phyloP scores from a whole-genome alignment of 2,797 vertebrate genomes.

The Microtus agrestis region DNA sequence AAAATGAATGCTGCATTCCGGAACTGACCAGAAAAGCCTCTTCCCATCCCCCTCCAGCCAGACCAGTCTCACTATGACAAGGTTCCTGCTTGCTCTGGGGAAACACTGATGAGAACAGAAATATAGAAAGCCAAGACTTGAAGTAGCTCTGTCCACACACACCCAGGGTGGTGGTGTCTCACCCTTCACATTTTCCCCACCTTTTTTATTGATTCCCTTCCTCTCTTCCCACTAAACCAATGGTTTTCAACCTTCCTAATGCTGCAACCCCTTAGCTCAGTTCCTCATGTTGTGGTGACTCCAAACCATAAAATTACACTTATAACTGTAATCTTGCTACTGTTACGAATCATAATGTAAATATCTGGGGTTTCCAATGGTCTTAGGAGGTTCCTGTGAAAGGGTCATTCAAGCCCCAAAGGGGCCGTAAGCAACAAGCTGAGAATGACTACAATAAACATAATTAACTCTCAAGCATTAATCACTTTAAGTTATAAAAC shows the following conservation, averaged over 20 bases:
- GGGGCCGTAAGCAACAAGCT: background rate
- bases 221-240: background rate
- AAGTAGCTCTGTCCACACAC: background rate
- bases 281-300: background rate
- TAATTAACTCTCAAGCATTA: constrained; percentile 2
- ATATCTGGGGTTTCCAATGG: background rate
- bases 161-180: background rate
- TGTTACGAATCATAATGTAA: background rate
- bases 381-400: background rate
- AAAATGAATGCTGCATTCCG: background rate
- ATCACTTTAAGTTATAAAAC: constrained; percentile 35
- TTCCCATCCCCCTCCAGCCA: background rate
- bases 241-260: background rate
- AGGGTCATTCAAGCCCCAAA: background rate
- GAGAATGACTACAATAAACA: background rate
- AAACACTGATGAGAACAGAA: background rate
- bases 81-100: background rate
- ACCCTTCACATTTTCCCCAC: background rate
- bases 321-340: background rate
- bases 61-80: background rate
- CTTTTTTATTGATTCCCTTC: constrained; percentile 8
- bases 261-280: background rate
- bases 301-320: background rate
- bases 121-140: background rate
- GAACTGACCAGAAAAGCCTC: background rate